Percentiles rank a stretch among this genome's conserved stretches.
These are phyloP conservation scores for Centropyge bicolor DNA, from an alignment of 2,797 vertebrate genomes.

Conservation along the genomic window DNA sequence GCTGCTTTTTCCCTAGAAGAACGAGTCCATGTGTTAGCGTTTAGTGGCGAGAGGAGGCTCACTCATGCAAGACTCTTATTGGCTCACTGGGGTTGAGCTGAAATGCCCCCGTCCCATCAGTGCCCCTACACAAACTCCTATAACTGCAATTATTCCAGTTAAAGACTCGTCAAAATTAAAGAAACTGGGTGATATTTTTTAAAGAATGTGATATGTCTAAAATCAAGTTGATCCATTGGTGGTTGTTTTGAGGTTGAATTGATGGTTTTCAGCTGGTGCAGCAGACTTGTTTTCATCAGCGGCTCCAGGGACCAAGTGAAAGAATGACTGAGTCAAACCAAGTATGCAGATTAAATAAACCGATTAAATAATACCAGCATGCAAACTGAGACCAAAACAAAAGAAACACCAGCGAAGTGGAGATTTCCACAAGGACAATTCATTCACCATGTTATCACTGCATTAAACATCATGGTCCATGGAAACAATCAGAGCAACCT, in stretches of 20 bases:
- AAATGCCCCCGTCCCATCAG: conserved; percentile 30
- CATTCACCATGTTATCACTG: no score
- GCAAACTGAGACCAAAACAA: no score
- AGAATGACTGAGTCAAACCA: no score
- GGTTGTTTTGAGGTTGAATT: neutral
- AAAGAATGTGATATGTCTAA: neutral
- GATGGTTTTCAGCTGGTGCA: conserved; percentile 4
- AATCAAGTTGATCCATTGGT: neutral
- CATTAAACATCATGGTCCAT: no score
- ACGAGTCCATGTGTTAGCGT: conserved; percentile 75
- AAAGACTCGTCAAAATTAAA: neutral
- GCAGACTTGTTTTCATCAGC: neutral
- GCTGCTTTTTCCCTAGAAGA: conserved; percentile 24
- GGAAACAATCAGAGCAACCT: no score
- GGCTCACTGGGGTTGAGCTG: conserved; percentile 55
- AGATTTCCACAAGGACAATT: no score
- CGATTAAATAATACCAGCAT: no score
- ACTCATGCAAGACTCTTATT: conserved; percentile 74
- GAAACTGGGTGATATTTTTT: neutral
- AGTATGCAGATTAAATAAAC: no score
- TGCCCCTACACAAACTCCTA: neutral
- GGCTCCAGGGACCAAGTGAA: no score
- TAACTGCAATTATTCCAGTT: neutral
- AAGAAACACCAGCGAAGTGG: no score
- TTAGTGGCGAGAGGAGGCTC: conserved; percentile 83